These are phyloP conservation scores for Biston betularia DNA, from an alignment of 2,888 invertebrate species.

Conservation along the genomic window DNA sequence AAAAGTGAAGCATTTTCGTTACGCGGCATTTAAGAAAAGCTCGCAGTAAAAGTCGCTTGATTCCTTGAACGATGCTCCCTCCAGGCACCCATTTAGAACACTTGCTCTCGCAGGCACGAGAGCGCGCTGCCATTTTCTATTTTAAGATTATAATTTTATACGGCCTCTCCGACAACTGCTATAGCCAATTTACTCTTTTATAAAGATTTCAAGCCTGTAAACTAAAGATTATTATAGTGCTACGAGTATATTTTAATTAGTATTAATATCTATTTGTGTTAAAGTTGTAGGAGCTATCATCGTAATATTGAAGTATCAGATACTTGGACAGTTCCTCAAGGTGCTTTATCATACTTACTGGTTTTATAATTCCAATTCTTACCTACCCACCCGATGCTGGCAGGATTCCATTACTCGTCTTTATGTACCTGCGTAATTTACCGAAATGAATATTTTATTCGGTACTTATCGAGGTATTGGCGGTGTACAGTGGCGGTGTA, in stretches of 20 bases:
- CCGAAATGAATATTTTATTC: constrained; percentile 48
- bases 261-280: not conserved
- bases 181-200: constrained; percentile 46
- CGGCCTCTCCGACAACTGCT: constrained; percentile 43
- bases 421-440: constrained; percentile 40
- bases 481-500: constrained; percentile 59
- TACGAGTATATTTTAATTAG: not conserved
- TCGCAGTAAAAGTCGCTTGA: constrained; percentile 43
- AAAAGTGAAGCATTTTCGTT: constrained; percentile 41
- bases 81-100: constrained; percentile 49
- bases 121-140: constrained; percentile 49
- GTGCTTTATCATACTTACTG: not conserved
- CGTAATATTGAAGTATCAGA: not conserved
- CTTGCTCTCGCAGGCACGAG: constrained; percentile 47
- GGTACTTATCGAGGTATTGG: constrained; percentile 54
- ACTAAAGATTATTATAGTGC: constrained; percentile 26
- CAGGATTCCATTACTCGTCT: constrained; percentile 40
- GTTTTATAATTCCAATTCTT: constrained; percentile 22
- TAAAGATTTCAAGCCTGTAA: constrained; percentile 37
- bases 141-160: constrained; percentile 50
- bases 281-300: not conserved
- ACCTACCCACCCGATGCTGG: constrained; percentile 17
- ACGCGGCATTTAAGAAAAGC: constrained; percentile 46
- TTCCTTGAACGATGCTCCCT: constrained; percentile 48
- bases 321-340: not conserved